Evolutionary conservation across 2,888 invertebrate genomes (phyloP), one percentile per base, ranked within the genome.

Genomic region (Cephonodes hylas): DNA sequence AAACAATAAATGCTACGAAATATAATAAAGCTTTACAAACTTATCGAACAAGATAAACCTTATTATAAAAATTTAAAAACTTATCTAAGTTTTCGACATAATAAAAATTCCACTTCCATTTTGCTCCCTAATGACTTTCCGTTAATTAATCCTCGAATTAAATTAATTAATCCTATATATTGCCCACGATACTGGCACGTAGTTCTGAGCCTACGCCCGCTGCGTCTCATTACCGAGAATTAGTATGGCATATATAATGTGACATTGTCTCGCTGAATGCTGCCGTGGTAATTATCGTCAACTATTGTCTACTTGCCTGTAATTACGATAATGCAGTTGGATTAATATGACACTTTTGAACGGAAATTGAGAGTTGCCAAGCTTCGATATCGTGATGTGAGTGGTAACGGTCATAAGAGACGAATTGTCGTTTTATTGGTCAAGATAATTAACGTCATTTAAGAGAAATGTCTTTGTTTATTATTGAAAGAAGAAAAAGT

Each of bases 221-320:
- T 84, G 79, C 81, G 82, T 83, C 87, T 87, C 81, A 89, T 90
- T 89, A 86, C 75, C 62, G 71, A 75, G 85, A 86, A 88, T 89
- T 89, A 89, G 86, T 84, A 88, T 84, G 83, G 82, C 80, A 85
- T 88, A 84, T 83, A 85, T 86, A 87, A 84, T 72, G 69, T 68
- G 66, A 79, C 79, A 80, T 83, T 82, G 83, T 80, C 73, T 74
- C 67, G 64, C 70, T 70, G 67, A 64, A 71, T 72, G 77, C 74
- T 73, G 77, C 80, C 74, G 79, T 69, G 63, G 66, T 74, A 75
- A 79, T 74, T 71, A 61, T 64, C 63, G 23, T 53, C 18, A 60
- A 8, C 42, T 42, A 60, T 60, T 53, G 60, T 53, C 10, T 60
- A 31, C 42, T 53, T 42, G n/a, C 8, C 27, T 44, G 22, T 38